Evolutionary conservation across 2,113 vertebrate species (phyloP).

Genomic region (Leucosticte australis): DNA sequence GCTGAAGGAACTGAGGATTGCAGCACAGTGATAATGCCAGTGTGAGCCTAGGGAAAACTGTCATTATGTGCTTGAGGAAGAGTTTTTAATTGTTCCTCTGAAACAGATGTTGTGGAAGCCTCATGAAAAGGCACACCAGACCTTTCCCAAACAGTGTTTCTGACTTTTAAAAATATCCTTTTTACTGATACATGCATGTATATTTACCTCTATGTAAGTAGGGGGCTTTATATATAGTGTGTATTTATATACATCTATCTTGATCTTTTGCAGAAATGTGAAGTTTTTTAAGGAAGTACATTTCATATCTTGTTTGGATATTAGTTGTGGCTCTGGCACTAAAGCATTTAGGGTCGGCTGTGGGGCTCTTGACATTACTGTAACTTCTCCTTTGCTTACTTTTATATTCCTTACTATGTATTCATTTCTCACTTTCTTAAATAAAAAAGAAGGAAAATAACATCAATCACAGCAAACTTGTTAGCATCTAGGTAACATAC

Average conservation of each 20-base stretch:
- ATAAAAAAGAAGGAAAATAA: not conserved
- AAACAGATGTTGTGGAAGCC: not conserved
- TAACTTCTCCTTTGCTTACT: constrained; percentile 21
- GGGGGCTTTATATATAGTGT: not conserved
- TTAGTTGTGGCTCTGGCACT: not conserved
- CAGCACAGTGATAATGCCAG: accelerated
- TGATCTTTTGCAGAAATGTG: not conserved
- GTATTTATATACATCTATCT: not conserved
- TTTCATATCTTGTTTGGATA: not conserved
- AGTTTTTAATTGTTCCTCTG: constrained; percentile 5
- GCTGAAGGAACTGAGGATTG: not conserved
- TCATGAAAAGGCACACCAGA: not conserved
- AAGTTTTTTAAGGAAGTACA: not conserved
- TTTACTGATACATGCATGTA: not conserved
- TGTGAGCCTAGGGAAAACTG: not conserved
- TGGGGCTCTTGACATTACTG: not conserved
- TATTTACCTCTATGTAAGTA: not conserved
- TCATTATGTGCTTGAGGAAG: not conserved
- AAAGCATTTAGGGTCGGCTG: not conserved
- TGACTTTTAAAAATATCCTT: not conserved
- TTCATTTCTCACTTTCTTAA: not conserved
- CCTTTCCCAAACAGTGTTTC: not conserved
- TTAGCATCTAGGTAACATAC: not conserved
- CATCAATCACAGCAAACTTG: not conserved
- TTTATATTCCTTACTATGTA: not conserved